Evolutionary conservation across 2,113 vertebrate genomes (phyloP).

Genomic region (Odontophorus gujanensis): DNA sequence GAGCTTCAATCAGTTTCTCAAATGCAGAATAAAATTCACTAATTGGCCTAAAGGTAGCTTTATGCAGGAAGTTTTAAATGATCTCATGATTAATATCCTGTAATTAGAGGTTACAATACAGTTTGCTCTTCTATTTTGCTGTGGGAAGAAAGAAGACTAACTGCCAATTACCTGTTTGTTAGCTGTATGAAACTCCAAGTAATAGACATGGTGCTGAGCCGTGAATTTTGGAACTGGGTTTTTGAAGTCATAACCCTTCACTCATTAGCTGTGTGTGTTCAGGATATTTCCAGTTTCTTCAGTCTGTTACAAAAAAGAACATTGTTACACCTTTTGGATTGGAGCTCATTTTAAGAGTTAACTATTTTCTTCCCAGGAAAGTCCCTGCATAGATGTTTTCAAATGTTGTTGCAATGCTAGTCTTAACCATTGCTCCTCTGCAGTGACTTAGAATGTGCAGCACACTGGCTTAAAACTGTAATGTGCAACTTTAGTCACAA

Average conservation of each 20-base stretch:
- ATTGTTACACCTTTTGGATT: not conserved
- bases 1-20: not conserved
- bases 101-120: not conserved
- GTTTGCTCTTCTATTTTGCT: not conserved
- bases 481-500: not conserved
- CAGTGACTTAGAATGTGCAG: not conserved
- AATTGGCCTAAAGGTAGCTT: constrained; percentile 1
- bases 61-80: not conserved
- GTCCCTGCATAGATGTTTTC: not conserved
- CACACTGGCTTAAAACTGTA: not conserved
- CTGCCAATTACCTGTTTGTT: not conserved
- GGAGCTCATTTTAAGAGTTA: not conserved
- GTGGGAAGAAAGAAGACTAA: not conserved
- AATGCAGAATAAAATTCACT: constrained; percentile 15
- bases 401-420: not conserved
- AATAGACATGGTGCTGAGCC: not conserved
- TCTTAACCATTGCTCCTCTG: not conserved
- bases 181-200: not conserved
- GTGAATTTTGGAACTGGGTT: not conserved
- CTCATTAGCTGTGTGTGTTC: not conserved
- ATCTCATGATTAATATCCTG: constrained; percentile 21
- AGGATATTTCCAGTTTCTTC: not conserved
- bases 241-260: not conserved
- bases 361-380: not conserved
- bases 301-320: not conserved